Evolutionary conservation across 92 coral and sea anemone genomes (phyloP), one percentile per base, ranked within the genome.

Genomic region (Zoanthus sociatus): DNA sequence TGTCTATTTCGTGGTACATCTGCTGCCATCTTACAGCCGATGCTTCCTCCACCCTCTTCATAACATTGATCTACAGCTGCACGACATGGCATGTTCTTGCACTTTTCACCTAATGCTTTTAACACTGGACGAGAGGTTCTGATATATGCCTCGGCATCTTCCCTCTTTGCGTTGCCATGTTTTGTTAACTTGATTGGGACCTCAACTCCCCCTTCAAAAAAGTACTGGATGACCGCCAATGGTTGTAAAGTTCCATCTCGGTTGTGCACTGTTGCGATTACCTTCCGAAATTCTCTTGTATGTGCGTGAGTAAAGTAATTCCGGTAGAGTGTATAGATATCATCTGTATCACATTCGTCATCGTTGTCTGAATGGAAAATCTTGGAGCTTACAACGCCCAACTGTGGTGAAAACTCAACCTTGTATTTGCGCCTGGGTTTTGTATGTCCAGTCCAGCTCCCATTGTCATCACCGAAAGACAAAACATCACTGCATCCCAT

Each of bases 101-200:
- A 81, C 69, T 90, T 90, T 21, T 90, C 73, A 67, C 73, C 70
- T 61, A 87, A 73, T 66, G 69, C 63, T 63, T 82, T 17, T 18
- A 90, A 83, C 53, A 90, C 90, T 11, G 87, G 79, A 45, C 90
- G 88, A 42, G 88, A 90, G 63, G 93, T 90, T 66, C 90, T 78
- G 90, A 87, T 71, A 70, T 90, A 90, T 53, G 93, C 84, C 1
- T 67, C 44, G 51, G 91, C 84, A 90, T 78, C 82, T 87, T 90
- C 30, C 8, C 76, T 71, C 76, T 90, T 90, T 16, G 90, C 88
- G 74, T 91, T 91, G 60, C 91, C 89, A 66, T 91, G 93, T 81
- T 77, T 87, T 26, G 79, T 54, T 16, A 87, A 60, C 53, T 91
- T 91, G 63, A 91, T 83, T 3, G 89, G 93, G 26, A 87, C 93